These are phyloP conservation scores for Endomychus coccineus DNA, from an alignment of 2,888 invertebrate species.

Conservation along the genomic window DNA sequence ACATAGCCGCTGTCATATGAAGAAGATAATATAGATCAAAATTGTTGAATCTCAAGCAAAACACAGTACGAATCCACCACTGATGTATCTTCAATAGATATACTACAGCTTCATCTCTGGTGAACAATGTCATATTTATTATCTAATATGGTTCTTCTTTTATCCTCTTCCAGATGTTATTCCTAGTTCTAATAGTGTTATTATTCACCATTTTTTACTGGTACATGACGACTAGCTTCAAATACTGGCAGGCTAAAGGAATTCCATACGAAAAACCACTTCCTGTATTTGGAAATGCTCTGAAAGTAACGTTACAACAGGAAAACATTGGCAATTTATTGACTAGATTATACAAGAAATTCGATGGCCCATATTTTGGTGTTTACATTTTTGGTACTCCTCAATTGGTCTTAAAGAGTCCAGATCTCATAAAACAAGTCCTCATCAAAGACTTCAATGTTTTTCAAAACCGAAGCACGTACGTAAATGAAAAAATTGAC, in stretches of 20 bases:
- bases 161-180: no score
- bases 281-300: slow-evolving; percentile 42
- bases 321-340: slow-evolving; percentile 8
- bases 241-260: slow-evolving; percentile 42
- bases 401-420: slow-evolving; percentile 41
- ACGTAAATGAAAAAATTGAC: slow-evolving; percentile 39
- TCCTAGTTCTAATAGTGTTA: no score
- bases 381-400: slow-evolving; percentile 45
- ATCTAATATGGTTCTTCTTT: no score
- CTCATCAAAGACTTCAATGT: slow-evolving; percentile 44
- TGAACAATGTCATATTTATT: no score
- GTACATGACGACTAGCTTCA: slow-evolving; percentile 34
- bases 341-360: slow-evolving; percentile 13
- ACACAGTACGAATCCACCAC: no score
- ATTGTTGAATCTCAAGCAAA: no score
- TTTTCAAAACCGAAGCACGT: slow-evolving; percentile 43
- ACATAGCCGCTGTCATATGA: no score
- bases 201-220: no score
- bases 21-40: no score
- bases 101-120: no score
- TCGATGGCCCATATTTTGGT: slow-evolving; percentile 37
- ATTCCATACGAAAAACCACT: slow-evolving; percentile 39
- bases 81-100: no score
- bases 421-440: slow-evolving; percentile 43
- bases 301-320: slow-evolving; percentile 33